Evolutionary conservation across 2,888 invertebrate species (phyloP), one percentile per base, ranked within the genome.

Genomic region (Vesta saturnalis): DNA sequence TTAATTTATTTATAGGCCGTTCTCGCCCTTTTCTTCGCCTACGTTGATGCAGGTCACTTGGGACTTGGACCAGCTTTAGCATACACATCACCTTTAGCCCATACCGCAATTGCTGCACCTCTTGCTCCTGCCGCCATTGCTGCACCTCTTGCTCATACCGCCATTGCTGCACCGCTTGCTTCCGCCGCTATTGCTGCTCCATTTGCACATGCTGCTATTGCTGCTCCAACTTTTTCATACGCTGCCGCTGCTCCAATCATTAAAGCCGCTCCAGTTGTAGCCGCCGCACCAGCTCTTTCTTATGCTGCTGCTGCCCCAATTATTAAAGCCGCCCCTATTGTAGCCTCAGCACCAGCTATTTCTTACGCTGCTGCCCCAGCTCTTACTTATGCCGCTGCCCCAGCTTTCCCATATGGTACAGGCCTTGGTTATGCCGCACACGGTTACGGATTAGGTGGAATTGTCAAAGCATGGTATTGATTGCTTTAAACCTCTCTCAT

Each of bases 91-190:
- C 54, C 62, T 8, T 49, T 66, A 8, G 70, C 72, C 0, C 74
- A 76, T 52, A 77, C 75, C 18, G 75, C 54, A 3, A 66, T 59
- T 30, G 78, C 77, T 12, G 76, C 77, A 46, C 59, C 66, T 1
- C 15, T 68, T 8, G 71, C 73, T 3, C 75, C 75, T 59, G 77
- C 75, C 19, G 74, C 74, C 43, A 71, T 76, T 71, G 66, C 70
- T 1, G 81, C 79, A 1, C 84, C 87, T 22, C 86, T 87, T 55
- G 85, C 86, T 74, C 80, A 86, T 19, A 89, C 89, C 73, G 89
- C 89, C 74, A n/a, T n/a, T n/a, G n/a, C n/a, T n/a, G n/a, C n/a
- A n/a, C n/a, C n/a, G n/a, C n/a, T n/a, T n/a, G n/a, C n/a, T n/a
- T n/a, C 65, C 30, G 61, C n/a, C 30, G 49, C 35, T 52, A 46